phyloP scores from a whole-genome alignment of 53 echinoderm and acorn worm genomes.

The Henricia sp. region DNA sequence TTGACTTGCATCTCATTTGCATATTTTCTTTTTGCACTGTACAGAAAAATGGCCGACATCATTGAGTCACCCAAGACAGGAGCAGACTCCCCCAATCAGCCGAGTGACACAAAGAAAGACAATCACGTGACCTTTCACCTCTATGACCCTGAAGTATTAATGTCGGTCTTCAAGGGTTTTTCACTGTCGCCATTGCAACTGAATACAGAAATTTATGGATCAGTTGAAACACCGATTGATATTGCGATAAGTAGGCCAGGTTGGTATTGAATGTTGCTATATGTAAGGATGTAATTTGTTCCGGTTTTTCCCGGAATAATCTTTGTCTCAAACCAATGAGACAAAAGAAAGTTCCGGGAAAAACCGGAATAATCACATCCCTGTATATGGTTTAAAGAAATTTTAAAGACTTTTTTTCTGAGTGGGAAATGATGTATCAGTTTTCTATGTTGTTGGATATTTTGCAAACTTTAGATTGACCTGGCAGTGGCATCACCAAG shows the following conservation, averaged over 20 bases:
- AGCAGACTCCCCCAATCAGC: background rate
- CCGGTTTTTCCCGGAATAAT: too few species aligned
- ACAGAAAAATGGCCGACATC: conserved; percentile 20
- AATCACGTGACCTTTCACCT: conserved; percentile 37
- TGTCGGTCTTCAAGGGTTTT: conserved; percentile 51
- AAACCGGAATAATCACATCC: too few species aligned
- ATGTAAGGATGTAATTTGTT: too few species aligned
- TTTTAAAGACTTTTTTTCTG: too few species aligned
- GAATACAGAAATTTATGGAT: conserved; percentile 33
- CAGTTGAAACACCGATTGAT: background rate
- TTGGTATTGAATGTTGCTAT: too few species aligned
- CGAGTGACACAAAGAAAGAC: background rate
- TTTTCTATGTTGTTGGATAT: too few species aligned
- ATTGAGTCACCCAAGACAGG: background rate
- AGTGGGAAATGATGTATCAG: too few species aligned
- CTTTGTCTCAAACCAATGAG: too few species aligned
- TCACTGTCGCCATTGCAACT: conserved; percentile 70
- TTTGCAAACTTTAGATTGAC: too few species aligned
- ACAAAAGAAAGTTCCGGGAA: too few species aligned
- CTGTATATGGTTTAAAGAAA: background rate
- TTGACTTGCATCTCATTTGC: too few species aligned
- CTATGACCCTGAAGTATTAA: conserved; percentile 26
- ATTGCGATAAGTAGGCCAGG: background rate
- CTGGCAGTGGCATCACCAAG: too few species aligned
- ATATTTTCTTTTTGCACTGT: background rate